These are phyloP conservation scores for Bos indicus DNA, from an alignment of 2,113 vertebrate species.

Conservation along the genomic window DNA sequence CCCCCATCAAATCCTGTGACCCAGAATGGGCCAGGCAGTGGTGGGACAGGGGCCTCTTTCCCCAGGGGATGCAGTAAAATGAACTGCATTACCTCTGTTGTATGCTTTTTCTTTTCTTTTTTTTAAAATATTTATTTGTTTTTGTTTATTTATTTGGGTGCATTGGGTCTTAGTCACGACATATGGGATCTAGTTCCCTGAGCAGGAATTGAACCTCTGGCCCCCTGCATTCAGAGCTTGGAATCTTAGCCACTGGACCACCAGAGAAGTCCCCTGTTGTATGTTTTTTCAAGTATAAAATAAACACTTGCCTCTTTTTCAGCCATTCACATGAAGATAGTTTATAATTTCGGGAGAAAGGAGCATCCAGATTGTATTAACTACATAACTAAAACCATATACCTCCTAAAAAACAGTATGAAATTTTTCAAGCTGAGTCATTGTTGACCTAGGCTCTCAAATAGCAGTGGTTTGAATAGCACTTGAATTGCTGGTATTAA, in stretches of 20 bases:
- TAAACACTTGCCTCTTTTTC: constrained; percentile 24
- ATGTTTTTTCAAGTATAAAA: background rate
- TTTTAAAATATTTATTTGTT: too few relatives aligned
- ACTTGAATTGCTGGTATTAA: constrained; percentile 69
- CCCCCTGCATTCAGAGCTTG: background rate
- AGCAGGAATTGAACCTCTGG: background rate
- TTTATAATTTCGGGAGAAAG: background rate
- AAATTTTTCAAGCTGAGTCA: constrained; percentile 65
- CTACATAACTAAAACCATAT: background rate
- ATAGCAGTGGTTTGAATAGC: constrained; percentile 59
- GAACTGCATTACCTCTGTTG: background rate
- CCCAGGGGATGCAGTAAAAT: background rate
- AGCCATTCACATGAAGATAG: background rate
- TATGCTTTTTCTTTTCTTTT: background rate
- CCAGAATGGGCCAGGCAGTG: background rate
- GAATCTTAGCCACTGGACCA: background rate
- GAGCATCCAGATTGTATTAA: constrained; percentile 12
- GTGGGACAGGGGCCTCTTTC: background rate
- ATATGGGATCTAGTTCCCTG: background rate
- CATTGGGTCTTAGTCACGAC: background rate
- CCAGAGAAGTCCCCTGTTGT: background rate
- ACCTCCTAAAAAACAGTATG: constrained; percentile 28
- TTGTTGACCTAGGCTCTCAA: constrained; percentile 67
- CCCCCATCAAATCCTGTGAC: background rate
- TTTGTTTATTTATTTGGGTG: background rate